phyloP scores from a whole-genome alignment of 2,797 vertebrate genomes.

The Glossophaga mutica region DNA sequence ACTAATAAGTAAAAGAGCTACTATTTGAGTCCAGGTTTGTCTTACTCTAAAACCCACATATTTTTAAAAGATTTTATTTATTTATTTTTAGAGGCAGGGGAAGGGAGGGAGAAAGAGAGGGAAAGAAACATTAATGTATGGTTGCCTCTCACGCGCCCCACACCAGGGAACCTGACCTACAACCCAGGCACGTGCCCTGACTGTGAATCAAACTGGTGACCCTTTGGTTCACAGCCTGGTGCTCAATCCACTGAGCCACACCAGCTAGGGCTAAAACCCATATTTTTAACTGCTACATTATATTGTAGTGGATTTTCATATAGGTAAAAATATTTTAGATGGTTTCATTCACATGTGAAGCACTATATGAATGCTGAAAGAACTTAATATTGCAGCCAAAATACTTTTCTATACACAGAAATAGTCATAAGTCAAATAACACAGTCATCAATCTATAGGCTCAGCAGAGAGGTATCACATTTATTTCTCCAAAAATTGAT shows the following conservation, averaged over 20 bases:
- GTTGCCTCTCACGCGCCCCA: accelerated
- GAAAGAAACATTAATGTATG: too few relatives aligned
- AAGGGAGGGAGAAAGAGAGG: too few relatives aligned
- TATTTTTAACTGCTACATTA: neutral
- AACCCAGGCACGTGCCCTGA: too few relatives aligned
- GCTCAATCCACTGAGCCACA: too few relatives aligned
- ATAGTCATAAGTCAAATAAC: neutral
- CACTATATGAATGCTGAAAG: neutral
- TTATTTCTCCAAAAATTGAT: neutral
- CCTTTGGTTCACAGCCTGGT: too few relatives aligned
- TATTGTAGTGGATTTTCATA: neutral
- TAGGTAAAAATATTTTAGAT: neutral
- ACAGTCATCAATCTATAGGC: neutral
- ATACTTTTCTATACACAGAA: neutral
- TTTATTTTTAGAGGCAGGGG: too few relatives aligned
- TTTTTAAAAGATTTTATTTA: too few relatives aligned
- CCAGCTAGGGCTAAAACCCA: neutral
- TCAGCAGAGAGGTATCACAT: neutral
- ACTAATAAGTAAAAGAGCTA: neutral
- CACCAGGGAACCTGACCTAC: too few relatives aligned
- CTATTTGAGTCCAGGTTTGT: neutral
- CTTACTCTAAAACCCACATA: neutral
- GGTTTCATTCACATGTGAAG: conserved; percentile 2
- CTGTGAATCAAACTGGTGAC: too few relatives aligned
- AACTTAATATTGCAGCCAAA: neutral